Evolutionary conservation across 2,888 invertebrate species (phyloP).

Genomic region (Callyntrura sp.): DNA sequence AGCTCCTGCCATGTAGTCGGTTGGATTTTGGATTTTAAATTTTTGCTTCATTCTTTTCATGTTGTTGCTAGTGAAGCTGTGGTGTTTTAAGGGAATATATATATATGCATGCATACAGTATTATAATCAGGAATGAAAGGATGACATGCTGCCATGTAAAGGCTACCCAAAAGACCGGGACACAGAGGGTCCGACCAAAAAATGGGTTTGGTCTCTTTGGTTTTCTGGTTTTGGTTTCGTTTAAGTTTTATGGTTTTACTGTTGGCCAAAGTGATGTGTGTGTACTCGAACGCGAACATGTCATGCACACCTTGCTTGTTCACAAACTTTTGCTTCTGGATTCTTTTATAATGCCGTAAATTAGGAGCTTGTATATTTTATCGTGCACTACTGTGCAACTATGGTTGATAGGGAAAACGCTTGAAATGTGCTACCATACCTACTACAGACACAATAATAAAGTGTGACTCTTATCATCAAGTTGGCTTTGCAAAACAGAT

Average conservation of each 20-base stretch:
- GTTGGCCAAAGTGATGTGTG: slow-evolving; percentile 73
- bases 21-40: slow-evolving; percentile 44
- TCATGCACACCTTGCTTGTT: background rate
- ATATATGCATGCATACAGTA: too few relatives aligned
- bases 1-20: slow-evolving; percentile 40
- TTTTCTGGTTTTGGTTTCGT: slow-evolving; percentile 73
- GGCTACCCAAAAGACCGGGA: background rate
- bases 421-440: too few relatives aligned
- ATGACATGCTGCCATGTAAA: background rate
- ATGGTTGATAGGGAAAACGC: too few relatives aligned
- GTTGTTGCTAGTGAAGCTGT: background rate
- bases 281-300: slow-evolving; percentile 27
- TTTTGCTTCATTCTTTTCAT: slow-evolving; percentile 33
- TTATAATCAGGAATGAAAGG: background rate
- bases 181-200: slow-evolving; percentile 56
- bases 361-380: background rate
- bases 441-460: too few relatives aligned
- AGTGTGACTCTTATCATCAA: too few relatives aligned
- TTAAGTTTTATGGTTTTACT: slow-evolving; percentile 74
- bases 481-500: too few relatives aligned
- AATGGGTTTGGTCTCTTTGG: slow-evolving; percentile 71
- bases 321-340: too few relatives aligned
- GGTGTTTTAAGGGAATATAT: background rate
- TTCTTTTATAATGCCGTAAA: background rate
- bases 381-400: background rate